Conservation (phyloP, 2,888 invertebrate genomes). For the Lamproptera curius region DNA sequence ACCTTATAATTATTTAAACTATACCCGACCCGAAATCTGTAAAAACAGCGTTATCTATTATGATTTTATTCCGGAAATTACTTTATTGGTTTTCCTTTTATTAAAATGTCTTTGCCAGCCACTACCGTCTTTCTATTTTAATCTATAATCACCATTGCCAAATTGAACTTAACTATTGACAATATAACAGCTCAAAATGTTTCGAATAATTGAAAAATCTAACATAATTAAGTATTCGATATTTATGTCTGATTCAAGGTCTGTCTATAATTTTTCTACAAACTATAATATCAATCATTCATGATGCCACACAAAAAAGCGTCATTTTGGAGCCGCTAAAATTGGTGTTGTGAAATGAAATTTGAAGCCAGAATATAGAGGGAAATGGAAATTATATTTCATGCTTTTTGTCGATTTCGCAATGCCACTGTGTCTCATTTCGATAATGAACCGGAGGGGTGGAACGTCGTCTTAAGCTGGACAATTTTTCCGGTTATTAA, state of each 20-base stretch:
- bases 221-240: no score
- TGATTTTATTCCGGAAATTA: neutral
- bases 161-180: no score
- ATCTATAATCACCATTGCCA: no score
- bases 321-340: neutral
- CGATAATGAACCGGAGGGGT: constrained; percentile 18
- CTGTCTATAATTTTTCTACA: no score
- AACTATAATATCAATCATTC: constrained; percentile 1
- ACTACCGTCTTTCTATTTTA: no score
- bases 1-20: no score
- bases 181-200: no score
- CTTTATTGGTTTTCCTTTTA: neutral
- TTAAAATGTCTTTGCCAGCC: no score
- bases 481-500: constrained; percentile 21
- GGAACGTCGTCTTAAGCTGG: constrained; percentile 11
- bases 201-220: no score
- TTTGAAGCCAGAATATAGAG: constrained; percentile 7
- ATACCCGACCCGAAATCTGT: no score
- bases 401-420: constrained; percentile 14
- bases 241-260: no score
- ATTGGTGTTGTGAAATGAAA: constrained; percentile 6
- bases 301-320: neutral
- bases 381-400: constrained; percentile 16
- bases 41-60: neutral
- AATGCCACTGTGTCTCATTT: constrained; percentile 11